Evolutionary conservation across 2,888 invertebrate species (phyloP).

Genomic region (Tineola bisselliella): DNA sequence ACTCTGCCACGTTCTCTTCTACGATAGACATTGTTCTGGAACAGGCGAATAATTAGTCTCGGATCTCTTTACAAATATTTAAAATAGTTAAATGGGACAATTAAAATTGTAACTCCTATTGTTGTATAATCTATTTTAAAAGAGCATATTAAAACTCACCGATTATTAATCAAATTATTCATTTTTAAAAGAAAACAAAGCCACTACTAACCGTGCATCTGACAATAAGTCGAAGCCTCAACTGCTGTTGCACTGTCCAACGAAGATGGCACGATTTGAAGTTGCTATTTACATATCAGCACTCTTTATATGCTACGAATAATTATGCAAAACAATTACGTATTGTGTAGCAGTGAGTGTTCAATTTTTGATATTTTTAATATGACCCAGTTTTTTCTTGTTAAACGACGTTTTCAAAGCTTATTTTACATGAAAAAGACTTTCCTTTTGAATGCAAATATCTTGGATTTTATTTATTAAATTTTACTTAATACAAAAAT

Average conservation of each 20-base stretch:
- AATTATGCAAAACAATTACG: not conserved
- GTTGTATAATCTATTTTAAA: not conserved
- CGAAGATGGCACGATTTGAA: not conserved
- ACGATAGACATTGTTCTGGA: conserved; percentile 29
- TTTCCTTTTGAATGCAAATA: too few species aligned
- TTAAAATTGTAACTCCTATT: too few species aligned
- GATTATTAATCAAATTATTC: too few species aligned
- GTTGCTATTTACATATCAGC: conserved; percentile 14
- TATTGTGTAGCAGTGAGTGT: not conserved
- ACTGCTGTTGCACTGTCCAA: conserved; percentile 15
- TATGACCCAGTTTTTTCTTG: too few species aligned
- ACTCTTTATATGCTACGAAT: conserved; percentile 14
- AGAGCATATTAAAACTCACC: not conserved
- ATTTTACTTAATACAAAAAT: not conserved
- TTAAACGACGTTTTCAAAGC: too few species aligned
- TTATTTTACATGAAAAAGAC: too few species aligned
- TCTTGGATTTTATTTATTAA: too few species aligned
- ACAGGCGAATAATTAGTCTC: not conserved
- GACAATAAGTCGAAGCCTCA: not conserved
- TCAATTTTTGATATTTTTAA: not conserved
- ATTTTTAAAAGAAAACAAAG: not conserved
- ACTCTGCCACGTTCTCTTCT: conserved; percentile 20
- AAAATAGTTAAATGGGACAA: too few species aligned
- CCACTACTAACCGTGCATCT: not conserved
- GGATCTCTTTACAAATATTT: too few species aligned